A percentile compares a stretch with the other conserved stretches of the same genome.
These are phyloP conservation scores for Capreolus pygargus DNA, from an alignment of 2,113 vertebrate species.

Conservation along the genomic window DNA sequence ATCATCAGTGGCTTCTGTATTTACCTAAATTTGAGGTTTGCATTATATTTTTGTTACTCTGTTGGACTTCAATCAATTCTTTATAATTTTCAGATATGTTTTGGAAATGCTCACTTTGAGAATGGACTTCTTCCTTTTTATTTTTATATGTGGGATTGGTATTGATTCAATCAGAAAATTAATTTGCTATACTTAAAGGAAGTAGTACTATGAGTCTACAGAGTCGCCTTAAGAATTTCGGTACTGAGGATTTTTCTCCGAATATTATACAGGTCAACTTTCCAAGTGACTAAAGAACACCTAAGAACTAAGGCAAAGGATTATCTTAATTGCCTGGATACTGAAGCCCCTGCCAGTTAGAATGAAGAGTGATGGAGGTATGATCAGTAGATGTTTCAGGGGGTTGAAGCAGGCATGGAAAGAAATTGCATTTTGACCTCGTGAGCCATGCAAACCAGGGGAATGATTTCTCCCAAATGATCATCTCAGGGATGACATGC, in stretches of 20 bases:
- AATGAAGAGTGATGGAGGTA: neutral
- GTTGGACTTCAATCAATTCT: neutral
- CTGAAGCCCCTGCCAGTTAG: neutral
- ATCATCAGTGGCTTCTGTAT: neutral
- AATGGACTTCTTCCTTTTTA: neutral
- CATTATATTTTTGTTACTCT: neutral
- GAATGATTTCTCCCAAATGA: neutral
- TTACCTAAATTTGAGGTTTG: neutral
- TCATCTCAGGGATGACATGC: neutral
- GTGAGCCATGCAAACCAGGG: neutral
- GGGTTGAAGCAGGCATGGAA: neutral
- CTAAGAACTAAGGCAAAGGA: neutral
- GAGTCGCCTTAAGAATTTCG: neutral
- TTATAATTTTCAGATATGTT: constrained; percentile 7
- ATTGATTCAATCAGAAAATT: neutral
- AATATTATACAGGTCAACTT: neutral
- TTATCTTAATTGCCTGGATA: neutral
- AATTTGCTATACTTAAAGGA: neutral
- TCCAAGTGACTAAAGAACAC: neutral
- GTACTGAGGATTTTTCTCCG: neutral
- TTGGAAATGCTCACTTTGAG: neutral
- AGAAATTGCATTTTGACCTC: neutral
- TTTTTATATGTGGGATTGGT: neutral
- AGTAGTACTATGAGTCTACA: neutral
- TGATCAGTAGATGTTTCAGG: neutral